These are phyloP conservation scores for Agriopis leucophaearia DNA, from an alignment of 2,888 invertebrate genomes.

Conservation along the genomic window DNA sequence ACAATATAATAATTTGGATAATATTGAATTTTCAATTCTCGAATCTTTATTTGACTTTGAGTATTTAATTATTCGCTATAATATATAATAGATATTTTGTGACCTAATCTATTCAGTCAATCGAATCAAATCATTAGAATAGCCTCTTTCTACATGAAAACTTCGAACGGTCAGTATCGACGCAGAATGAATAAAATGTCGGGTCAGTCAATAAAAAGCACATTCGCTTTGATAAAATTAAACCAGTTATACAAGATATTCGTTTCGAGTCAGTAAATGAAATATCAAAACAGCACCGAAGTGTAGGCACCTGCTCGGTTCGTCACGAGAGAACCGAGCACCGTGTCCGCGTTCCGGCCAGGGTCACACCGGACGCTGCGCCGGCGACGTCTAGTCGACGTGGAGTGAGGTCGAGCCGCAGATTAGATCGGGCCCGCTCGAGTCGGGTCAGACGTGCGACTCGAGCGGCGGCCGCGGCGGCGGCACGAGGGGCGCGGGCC, in stretches of 20 bases:
- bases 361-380: slow-evolving; percentile 16
- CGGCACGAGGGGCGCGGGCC: slow-evolving; percentile 68
- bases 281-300: slow-evolving; percentile 59
- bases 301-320: slow-evolving; percentile 55
- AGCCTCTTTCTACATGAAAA: slow-evolving; percentile 80
- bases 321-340: slow-evolving; percentile 37
- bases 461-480: slow-evolving; percentile 68
- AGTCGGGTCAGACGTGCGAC: slow-evolving; percentile 58
- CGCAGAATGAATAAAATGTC: slow-evolving; percentile 47
- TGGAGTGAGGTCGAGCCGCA: background rate
- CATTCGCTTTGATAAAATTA: slow-evolving; percentile 41
- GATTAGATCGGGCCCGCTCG: slow-evolving; percentile 25
- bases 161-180: slow-evolving; percentile 63
- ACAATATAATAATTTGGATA: slow-evolving; percentile 32
- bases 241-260: slow-evolving; percentile 47
- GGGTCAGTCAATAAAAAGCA: slow-evolving; percentile 51
- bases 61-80: slow-evolving; percentile 75
- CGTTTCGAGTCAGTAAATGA: slow-evolving; percentile 59
- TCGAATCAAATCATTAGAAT: slow-evolving; percentile 83
- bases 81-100: slow-evolving; percentile 63
- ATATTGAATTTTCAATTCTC: slow-evolving; percentile 42
- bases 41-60: slow-evolving; percentile 57
- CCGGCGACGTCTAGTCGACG: background rate
- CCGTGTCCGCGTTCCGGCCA: slow-evolving; percentile 13
- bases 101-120: slow-evolving; percentile 86